Conservation (phyloP, 2,797 vertebrate genomes). For the Pachyuromys duprasi region DNA sequence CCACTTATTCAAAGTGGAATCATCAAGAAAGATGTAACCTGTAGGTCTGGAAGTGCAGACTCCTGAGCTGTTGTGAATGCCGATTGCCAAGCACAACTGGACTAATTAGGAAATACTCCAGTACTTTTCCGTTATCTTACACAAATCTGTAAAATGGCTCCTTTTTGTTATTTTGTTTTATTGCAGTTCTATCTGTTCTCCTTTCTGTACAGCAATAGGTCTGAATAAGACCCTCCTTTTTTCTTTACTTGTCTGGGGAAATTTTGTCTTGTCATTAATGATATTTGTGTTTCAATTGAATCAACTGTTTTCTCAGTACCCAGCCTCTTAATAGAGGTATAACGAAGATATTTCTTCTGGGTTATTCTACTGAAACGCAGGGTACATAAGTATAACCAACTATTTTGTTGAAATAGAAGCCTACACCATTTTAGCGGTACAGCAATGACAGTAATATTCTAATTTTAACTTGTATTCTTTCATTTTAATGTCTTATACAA, state of each 20-base stretch:
- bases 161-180: background rate
- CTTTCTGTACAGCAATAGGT: background rate
- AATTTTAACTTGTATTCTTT: background rate
- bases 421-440: background rate
- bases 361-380: background rate
- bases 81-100: background rate
- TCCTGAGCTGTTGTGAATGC: background rate
- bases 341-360: background rate
- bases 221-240: background rate
- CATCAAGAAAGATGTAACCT: background rate
- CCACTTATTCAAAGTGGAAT: background rate
- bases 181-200: background rate
- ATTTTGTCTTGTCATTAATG: background rate
- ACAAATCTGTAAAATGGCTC: background rate
- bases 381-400: background rate
- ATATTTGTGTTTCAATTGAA: background rate
- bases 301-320: background rate
- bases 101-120: background rate
- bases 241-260: background rate
- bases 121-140: background rate
- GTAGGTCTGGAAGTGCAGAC: background rate
- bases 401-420: background rate
- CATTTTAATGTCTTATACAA: constrained; percentile 18
- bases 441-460: background rate
- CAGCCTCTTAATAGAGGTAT: background rate